These are phyloP conservation scores for Parascotia fuliginaria DNA, from an alignment of 2,888 invertebrate genomes.

Conservation along the genomic window DNA sequence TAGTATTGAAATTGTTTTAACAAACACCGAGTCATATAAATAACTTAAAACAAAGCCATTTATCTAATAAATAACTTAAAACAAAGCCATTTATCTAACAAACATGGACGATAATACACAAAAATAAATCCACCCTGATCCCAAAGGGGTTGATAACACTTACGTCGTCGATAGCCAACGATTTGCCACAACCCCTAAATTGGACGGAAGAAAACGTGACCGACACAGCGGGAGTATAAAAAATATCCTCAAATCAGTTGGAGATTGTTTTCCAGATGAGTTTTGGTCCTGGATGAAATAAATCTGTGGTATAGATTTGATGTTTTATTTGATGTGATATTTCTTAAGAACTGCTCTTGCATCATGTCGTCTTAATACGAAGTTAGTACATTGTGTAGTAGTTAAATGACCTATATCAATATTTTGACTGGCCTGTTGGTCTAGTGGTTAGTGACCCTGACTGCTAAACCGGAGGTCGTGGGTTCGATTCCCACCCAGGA, in stretches of 20 bases:
- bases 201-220: slow-evolving; percentile 37
- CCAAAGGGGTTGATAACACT: slow-evolving; percentile 48
- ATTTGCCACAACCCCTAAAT: slow-evolving; percentile 45
- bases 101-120: slow-evolving; percentile 39
- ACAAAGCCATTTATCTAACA: slow-evolving; percentile 31
- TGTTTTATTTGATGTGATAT: background rate
- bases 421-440: no score
- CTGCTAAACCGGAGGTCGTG: no score
- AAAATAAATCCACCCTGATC: slow-evolving; percentile 42
- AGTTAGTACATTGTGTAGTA: no score
- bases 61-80: slow-evolving; percentile 22
- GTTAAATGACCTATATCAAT: no score
- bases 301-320: background rate
- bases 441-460: no score
- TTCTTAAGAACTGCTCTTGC: no score
- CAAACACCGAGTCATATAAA: slow-evolving; percentile 6
- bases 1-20: no score
- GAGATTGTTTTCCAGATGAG: slow-evolving; percentile 32
- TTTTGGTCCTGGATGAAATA: slow-evolving; percentile 8
- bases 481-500: no score
- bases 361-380: no score
- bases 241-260: slow-evolving; percentile 35
- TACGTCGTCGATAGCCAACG: slow-evolving; percentile 42
- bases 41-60: slow-evolving; percentile 23
- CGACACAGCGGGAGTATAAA: slow-evolving; percentile 20